phyloP scores from a whole-genome alignment of 2,888 invertebrate genomes.

The Idaea biselata region DNA sequence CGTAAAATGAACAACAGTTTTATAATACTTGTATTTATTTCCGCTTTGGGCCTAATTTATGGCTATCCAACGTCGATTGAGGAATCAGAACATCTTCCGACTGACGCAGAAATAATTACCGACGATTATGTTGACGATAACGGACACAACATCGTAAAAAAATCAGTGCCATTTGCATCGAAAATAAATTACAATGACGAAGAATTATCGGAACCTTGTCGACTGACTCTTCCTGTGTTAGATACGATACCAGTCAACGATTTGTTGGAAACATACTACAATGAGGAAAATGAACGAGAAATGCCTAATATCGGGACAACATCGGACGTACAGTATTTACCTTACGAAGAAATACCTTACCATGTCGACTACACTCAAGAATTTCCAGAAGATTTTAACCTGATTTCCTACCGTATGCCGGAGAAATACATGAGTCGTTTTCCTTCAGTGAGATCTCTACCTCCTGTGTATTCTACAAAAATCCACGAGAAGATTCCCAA shows the following conservation, averaged over 20 bases:
- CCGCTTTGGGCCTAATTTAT: neutral
- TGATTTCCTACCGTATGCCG: slow-evolving; percentile 6
- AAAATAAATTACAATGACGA: neutral
- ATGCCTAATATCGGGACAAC: slow-evolving; percentile 15
- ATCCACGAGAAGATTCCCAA: slow-evolving; percentile 35
- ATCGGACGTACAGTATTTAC: slow-evolving; percentile 8
- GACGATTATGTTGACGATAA: neutral
- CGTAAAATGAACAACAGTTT: neutral
- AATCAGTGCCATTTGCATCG: neutral
- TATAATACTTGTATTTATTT: neutral
- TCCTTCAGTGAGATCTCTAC: slow-evolving; percentile 32
- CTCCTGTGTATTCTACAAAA: slow-evolving; percentile 37
- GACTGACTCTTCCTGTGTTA: neutral
- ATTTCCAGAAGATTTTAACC: neutral
- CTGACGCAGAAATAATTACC: neutral
- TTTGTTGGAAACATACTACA: neutral
- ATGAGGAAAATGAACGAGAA: neutral
- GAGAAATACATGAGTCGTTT: slow-evolving; percentile 26
- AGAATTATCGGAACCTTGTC: neutral
- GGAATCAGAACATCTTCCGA: neutral
- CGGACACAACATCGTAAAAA: neutral
- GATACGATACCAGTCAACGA: neutral
- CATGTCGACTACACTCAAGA: slow-evolving; percentile 2
- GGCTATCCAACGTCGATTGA: neutral
- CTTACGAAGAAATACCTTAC: slow-evolving; percentile 9